Percentiles rank a stretch among this genome's conserved stretches.
Evolutionary conservation across 2,113 vertebrate genomes (phyloP).

Genomic region (Tragelaphus scriptus): DNA sequence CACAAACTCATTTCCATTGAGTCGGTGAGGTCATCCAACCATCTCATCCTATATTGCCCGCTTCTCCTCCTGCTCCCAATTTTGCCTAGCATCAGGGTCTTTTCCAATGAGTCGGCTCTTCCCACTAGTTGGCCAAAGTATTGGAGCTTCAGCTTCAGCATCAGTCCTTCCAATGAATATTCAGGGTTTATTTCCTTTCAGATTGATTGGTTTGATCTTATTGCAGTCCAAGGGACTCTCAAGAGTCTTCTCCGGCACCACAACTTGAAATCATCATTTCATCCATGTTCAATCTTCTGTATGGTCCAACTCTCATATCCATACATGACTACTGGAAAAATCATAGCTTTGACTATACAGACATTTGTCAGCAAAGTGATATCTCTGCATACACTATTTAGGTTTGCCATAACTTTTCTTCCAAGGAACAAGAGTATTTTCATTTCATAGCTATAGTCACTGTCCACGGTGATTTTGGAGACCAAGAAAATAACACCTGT

Average conservation of each 20-base stretch:
- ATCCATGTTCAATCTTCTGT: accelerated
- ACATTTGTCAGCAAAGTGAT: not conserved
- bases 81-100: not conserved
- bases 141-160: not conserved
- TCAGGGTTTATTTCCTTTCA: not conserved
- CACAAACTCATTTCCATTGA: not conserved
- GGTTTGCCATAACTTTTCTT: not conserved
- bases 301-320: not conserved
- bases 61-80: not conserved
- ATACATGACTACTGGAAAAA: not conserved
- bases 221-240: not conserved
- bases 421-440: not conserved
- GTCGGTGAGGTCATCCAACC: not conserved
- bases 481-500: not conserved
- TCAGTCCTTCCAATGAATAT: not conserved
- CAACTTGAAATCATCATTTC: not conserved
- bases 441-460: not conserved
- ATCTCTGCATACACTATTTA: not conserved
- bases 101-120: not conserved
- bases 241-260: not conserved
- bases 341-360: not conserved
- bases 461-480: not conserved
- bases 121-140: not conserved
- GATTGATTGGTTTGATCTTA: not conserved
- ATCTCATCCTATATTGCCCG: not conserved